Base-by-base conservation (phyloP, 2,797 vertebrate genomes). In the Coranthus polyacanthus region DNA sequence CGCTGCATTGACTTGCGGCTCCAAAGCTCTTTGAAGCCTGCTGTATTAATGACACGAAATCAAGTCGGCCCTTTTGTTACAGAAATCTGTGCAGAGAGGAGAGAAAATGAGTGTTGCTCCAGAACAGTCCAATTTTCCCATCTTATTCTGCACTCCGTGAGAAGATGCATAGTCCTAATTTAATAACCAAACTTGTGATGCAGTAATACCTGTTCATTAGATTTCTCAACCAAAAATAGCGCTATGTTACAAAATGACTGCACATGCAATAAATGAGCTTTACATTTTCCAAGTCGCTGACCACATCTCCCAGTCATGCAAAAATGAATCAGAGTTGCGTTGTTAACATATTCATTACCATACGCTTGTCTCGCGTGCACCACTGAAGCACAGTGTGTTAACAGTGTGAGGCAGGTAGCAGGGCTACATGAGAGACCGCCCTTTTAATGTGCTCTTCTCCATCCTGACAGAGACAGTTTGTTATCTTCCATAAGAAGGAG, bases 21-120 rank as follows among this genome's bases (percentile, higher is more conserved):
- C 85, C 72, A 59, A 78, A 87, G 82, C 72, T 63, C 85, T 91
- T 88, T 92, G 90, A 92, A 88, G 77, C 80, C 66, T 9, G 32
- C 68, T 15, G 78, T 85, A 80, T 88, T 91, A 90, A 86, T 90
- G 87, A 86, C 77, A 76, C 60, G 32, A 83, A 89, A 91, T 90
- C 81, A 61, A 73, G 69, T 70, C 55, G 65, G 54, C 43, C 53
- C 69, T 77, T 82, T 78, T 84, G 83, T 86, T 77, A 63, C 55
- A 72, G 71, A 75, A 78, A 80, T 61, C 71, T 74, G 72, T 70
- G 59, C 53, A 49, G 32, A 68, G 65, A 73, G 3, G 61, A 68
- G 61, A 79, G 72, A 71, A 85, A 85, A 82, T 74, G 34, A 84
- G 78, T 18, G 47, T 44, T 51, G 45, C 57, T 29, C 62, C 50